These are phyloP conservation scores for Steinernema carpocapsae DNA, from an alignment of 2,888 invertebrate species.

Conservation along the genomic window DNA sequence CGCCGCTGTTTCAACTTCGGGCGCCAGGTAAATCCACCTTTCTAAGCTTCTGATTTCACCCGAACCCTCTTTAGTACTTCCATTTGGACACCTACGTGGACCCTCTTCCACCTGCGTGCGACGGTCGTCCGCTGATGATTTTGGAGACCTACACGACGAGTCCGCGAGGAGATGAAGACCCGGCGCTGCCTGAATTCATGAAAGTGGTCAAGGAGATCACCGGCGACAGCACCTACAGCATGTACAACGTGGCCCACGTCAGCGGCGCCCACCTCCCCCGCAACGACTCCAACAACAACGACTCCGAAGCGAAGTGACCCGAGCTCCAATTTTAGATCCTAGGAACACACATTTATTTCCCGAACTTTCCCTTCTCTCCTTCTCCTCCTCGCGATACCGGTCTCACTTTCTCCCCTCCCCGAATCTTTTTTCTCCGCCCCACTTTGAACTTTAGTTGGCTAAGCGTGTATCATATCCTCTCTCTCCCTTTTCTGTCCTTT, in stretches of 20 bases:
- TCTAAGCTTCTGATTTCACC: background rate
- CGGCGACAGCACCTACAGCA: constrained; percentile 56
- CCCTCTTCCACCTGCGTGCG: constrained; percentile 61
- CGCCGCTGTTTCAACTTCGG: constrained; percentile 65
- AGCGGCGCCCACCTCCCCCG: background rate
- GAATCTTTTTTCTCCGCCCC: no score
- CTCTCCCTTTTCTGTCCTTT: background rate
- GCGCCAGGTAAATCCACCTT: constrained; percentile 46
- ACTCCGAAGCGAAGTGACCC: background rate
- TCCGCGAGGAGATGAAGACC: constrained; percentile 49
- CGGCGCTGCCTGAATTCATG: constrained; percentile 60
- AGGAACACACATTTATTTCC: background rate
- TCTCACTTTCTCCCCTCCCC: background rate
- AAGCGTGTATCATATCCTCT: constrained; percentile 5
- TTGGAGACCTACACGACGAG: constrained; percentile 67
- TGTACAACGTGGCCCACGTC: constrained; percentile 57
- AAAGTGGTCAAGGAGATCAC: constrained; percentile 64
- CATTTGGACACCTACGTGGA: constrained; percentile 66
- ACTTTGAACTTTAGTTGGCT: background rate
- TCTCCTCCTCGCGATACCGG: constrained; percentile 25
- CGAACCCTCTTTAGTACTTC: constrained; percentile 54
- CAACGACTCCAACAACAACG: constrained; percentile 25
- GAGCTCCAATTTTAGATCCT: background rate
- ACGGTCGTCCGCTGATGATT: constrained; percentile 60
- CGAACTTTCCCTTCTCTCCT: background rate